Conservation (phyloP, 1,140 invertebrate genomes). For the Oryctes rhinoceros region DNA sequence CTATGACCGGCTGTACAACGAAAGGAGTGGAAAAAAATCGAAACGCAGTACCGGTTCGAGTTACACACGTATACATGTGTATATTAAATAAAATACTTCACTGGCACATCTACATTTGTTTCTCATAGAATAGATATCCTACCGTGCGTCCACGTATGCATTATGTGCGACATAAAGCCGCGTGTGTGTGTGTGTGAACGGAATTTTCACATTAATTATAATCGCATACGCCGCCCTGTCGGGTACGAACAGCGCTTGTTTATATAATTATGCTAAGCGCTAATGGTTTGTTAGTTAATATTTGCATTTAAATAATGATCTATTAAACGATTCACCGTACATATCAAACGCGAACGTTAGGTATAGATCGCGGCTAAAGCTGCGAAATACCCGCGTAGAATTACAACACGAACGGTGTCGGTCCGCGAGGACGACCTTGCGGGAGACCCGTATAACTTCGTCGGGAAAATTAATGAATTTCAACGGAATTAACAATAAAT, state of each 20-base stretch:
- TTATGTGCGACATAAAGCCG: neutral
- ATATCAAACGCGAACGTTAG: neutral
- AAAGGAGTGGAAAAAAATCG: neutral
- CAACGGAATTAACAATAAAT: neutral
- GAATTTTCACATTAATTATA: constrained; percentile 28
- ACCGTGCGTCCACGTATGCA: neutral
- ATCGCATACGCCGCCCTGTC: neutral
- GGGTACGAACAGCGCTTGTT: neutral
- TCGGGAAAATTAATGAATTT: neutral
- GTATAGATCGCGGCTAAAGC: neutral
- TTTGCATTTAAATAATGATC: constrained; percentile 16
- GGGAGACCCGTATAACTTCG: neutral
- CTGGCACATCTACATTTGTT: neutral
- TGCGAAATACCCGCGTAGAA: neutral
- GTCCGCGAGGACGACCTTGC: neutral
- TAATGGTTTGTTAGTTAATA: constrained; percentile 31
- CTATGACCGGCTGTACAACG: neutral
- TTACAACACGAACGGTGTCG: neutral
- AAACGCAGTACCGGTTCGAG: constrained; percentile 15
- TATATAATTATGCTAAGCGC: constrained; percentile 29
- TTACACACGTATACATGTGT: neutral
- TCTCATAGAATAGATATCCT: neutral
- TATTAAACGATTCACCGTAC: neutral
- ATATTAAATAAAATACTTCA: constrained; percentile 8
- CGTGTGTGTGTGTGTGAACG: neutral